Conservation (phyloP, 2,888 invertebrate species). For the Hoplodrina ambigua region DNA sequence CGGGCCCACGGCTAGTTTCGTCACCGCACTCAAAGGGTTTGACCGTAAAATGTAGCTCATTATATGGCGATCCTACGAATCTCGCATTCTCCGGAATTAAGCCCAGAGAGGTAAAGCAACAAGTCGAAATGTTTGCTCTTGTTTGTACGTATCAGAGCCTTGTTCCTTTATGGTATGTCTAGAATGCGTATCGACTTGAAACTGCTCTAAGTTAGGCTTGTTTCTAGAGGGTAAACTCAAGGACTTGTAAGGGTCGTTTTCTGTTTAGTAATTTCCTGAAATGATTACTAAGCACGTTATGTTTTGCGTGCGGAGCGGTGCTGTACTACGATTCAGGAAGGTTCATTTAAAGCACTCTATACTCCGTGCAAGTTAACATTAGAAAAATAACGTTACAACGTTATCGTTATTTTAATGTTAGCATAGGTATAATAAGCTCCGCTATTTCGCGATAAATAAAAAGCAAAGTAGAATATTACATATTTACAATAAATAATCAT, state of each 20-base stretch:
- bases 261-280: background rate
- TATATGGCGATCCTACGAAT: constrained; percentile 46
- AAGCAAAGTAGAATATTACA: too few species aligned
- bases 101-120: constrained; percentile 51
- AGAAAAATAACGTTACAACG: too few species aligned
- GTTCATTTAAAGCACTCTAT: too few species aligned
- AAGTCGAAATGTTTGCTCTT: constrained; percentile 46
- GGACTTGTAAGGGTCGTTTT: background rate
- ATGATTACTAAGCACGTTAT: background rate
- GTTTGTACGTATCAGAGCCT: constrained; percentile 22
- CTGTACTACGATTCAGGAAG: too few species aligned
- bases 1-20: constrained; percentile 44
- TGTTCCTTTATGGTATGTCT: constrained; percentile 23
- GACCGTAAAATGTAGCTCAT: constrained; percentile 55
- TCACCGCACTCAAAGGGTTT: constrained; percentile 60
- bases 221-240: background rate
- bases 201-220: background rate
- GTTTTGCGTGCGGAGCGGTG: too few species aligned
- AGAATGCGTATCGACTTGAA: constrained; percentile 9
- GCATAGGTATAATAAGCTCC: too few species aligned
- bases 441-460: too few species aligned
- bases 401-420: too few species aligned
- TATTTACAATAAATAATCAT: too few species aligned
- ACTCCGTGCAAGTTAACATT: too few species aligned
- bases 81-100: constrained; percentile 50